Percentiles rank a stretch among this genome's conserved stretches.
phyloP scores from a whole-genome alignment of 2,113 vertebrate species.

The Gambusia holbrooki region DNA sequence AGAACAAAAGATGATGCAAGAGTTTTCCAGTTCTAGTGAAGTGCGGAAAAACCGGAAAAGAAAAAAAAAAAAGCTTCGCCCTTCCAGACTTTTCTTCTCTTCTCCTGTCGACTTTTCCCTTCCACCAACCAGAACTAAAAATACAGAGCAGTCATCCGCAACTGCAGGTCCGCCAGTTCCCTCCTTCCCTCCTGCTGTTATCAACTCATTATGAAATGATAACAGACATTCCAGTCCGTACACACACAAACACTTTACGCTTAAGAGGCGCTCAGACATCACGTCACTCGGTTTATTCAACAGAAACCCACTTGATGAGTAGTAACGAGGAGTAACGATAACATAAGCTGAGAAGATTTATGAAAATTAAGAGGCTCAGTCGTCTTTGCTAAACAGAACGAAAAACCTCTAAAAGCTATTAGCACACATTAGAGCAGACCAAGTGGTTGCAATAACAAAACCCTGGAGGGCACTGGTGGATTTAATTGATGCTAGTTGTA shows the following conservation, averaged over 20 bases:
- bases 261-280: neutral
- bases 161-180: neutral
- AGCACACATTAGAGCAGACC: neutral
- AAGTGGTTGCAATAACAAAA: neutral
- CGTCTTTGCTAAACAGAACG: neutral
- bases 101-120: neutral
- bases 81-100: neutral
- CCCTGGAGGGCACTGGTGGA: neutral
- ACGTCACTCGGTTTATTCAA: slow-evolving; percentile 1
- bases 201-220: neutral
- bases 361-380: neutral
- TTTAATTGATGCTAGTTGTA: neutral
- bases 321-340: neutral
- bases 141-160: neutral
- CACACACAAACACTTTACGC: neutral
- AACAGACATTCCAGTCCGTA: neutral
- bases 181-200: neutral
- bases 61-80: too few species aligned
- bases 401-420: neutral
- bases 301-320: neutral
- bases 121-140: neutral
- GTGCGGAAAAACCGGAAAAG: too few species aligned
- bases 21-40: neutral
- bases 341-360: neutral
- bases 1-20: neutral